Base-by-base conservation (phyloP, 2,113 vertebrate genomes). In the Bos taurus region DNA sequence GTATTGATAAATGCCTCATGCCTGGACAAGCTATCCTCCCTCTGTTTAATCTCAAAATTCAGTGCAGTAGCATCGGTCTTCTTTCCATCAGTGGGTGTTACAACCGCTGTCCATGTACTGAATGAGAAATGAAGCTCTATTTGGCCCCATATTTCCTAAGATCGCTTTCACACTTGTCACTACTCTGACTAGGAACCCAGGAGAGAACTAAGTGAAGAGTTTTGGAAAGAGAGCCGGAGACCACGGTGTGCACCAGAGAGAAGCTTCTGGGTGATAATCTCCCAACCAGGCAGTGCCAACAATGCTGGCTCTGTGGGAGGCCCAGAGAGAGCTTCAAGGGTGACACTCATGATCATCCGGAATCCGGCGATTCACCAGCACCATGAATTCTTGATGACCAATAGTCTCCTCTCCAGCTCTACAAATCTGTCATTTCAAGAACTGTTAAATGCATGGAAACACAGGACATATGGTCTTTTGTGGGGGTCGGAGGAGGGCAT, bases 51-150 rank as follows among this genome's bases (percentile, higher is more conserved):
- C 36, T 90, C 59, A 16, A 23, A 48, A 54, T 6, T 10, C 52
- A 25, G 26, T 0, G 1, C 16, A 2, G 7, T 6, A 1, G 46
- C 67, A 25, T 40, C 90, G 2, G 6, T 60, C 86, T 30, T 25
- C 26, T 52, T 50, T 43, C 89, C 23, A 30, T 46, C 11, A 8
- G 30, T 10, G 33, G 67, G 50, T 33, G n/a, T 36, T 14, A 16
- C 17, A 0, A n/a, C 36, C 4, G 8, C 3, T 14, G 25, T 40
- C 81, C 11, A 2, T 0, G 15, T 11, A 17, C 62, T 3, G 56
- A 40, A 48, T 4, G 50, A 80, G 43, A 28, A 46, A n/a, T 25
- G 54, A 16, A 14, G 62, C 28, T 46, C 15, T 5, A 16, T 15
- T 0, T 1, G 17, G 62, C 4, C 36, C 36, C 1, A 0, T 23